These are phyloP conservation scores for Phataginus tricuspis DNA, from an alignment of 2,797 vertebrate species.

Conservation along the genomic window DNA sequence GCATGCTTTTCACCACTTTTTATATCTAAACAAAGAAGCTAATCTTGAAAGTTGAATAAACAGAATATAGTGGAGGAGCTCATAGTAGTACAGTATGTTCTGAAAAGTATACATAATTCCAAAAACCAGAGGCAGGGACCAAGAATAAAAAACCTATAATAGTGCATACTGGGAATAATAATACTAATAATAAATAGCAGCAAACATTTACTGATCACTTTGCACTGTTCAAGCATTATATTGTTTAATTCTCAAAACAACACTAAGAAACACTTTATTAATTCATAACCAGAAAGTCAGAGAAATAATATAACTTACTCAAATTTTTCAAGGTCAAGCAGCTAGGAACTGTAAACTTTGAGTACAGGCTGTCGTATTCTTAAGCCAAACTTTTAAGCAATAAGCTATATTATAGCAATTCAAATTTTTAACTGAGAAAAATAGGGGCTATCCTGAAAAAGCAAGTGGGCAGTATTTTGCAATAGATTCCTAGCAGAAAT, in stretches of 20 bases:
- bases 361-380: background rate
- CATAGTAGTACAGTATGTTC: background rate
- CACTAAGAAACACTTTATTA: background rate
- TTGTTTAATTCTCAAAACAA: conserved; percentile 30
- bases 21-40: background rate
- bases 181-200: background rate
- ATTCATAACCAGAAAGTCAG: background rate
- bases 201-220: background rate
- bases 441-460: background rate
- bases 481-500: background rate
- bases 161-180: background rate
- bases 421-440: conserved; percentile 35
- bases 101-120: background rate
- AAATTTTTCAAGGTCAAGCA: conserved; percentile 28
- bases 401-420: background rate
- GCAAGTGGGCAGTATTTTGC: background rate
- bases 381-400: background rate
- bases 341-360: background rate
- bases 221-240: background rate
- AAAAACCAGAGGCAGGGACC: background rate
- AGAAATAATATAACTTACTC: conserved; percentile 3
- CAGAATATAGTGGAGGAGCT: background rate
- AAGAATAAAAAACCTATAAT: conserved; percentile 12
- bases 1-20: background rate
- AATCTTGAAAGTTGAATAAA: background rate